Conservation (phyloP, 1,140 invertebrate genomes). For the Cydia splendana region DNA sequence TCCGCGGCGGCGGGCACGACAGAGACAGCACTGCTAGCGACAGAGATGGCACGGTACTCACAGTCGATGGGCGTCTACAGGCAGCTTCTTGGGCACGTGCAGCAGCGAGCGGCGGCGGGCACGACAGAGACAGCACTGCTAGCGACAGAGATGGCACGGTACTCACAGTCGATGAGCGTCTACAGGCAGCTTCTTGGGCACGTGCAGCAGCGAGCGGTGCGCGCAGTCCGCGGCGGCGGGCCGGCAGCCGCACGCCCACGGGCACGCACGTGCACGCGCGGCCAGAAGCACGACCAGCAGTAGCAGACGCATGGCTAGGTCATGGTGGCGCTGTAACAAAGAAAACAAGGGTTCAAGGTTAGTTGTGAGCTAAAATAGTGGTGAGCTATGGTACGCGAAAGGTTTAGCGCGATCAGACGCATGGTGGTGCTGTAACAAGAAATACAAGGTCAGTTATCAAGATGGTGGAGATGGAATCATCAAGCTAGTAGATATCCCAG, state of each 20-base stretch:
- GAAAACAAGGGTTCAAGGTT: background rate
- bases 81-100: slow-evolving; percentile 88
- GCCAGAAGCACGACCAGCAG: slow-evolving; percentile 37
- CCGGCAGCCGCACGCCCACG: slow-evolving; percentile 89
- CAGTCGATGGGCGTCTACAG: slow-evolving; percentile 89
- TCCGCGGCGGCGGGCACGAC: slow-evolving; percentile 87
- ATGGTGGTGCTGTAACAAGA: no score
- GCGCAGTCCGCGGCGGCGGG: slow-evolving; percentile 90
- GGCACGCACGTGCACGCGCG: slow-evolving; percentile 81
- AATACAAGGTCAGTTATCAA: no score
- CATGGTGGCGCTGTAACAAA: slow-evolving; percentile 36
- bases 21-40: slow-evolving; percentile 55
- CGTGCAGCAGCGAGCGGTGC: slow-evolving; percentile 87
- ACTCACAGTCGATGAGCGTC: slow-evolving; percentile 93
- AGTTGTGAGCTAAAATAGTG: no score
- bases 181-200: slow-evolving; percentile 87
- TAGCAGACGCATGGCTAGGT: slow-evolving; percentile 35
- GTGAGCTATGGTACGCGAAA: no score
- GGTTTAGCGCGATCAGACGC: no score
- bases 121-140: no score
- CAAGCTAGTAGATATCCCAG: no score
- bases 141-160: slow-evolving; percentile 80
- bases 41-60: slow-evolving; percentile 81
- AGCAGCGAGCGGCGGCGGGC: slow-evolving; percentile 84
- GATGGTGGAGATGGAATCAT: no score